These are phyloP conservation scores for Asobara japonica DNA, from an alignment of 1,140 invertebrate genomes.

Conservation along the genomic window DNA sequence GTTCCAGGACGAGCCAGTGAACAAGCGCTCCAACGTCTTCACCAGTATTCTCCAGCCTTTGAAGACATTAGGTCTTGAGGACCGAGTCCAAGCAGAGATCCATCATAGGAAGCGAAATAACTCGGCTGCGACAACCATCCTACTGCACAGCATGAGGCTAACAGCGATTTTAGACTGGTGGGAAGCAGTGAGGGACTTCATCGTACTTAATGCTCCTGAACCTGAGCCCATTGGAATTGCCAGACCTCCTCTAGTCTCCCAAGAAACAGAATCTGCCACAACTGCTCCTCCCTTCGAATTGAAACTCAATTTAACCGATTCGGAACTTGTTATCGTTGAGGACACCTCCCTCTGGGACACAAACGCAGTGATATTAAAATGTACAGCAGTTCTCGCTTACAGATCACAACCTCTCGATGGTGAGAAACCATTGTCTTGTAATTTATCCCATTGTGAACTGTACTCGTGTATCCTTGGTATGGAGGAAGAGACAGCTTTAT, in stretches of 20 bases:
- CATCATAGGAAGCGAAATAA: slow-evolving; percentile 76
- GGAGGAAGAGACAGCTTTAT: slow-evolving; percentile 93
- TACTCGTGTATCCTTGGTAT: slow-evolving; percentile 92
- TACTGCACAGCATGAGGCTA: slow-evolving; percentile 95
- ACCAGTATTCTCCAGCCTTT: slow-evolving; percentile 88
- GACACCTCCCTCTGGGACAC: slow-evolving; percentile 87
- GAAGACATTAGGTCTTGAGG: slow-evolving; percentile 62
- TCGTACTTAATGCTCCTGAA: slow-evolving; percentile 66
- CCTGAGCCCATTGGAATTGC: slow-evolving; percentile 47
- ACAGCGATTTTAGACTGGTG: slow-evolving; percentile 96
- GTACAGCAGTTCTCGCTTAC: slow-evolving; percentile 87
- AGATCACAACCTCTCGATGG: slow-evolving; percentile 71
- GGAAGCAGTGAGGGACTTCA: slow-evolving; percentile 84
- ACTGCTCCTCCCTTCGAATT: slow-evolving; percentile 75
- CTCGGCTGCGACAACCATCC: slow-evolving; percentile 85
- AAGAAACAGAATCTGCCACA: slow-evolving; percentile 3
- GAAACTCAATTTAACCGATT: slow-evolving; percentile 94
- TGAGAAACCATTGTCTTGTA: slow-evolving; percentile 84
- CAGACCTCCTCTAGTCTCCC: slow-evolving; percentile 18
- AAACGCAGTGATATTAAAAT: slow-evolving; percentile 94
- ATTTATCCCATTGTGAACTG: slow-evolving; percentile 89
- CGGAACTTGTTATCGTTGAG: slow-evolving; percentile 94
- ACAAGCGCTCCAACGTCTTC: slow-evolving; percentile 86
- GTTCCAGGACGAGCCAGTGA: slow-evolving; percentile 74
- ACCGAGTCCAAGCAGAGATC: slow-evolving; percentile 84